phyloP scores from a whole-genome alignment of 2,888 invertebrate genomes.

The Lordiphosa andalusiaca region DNA sequence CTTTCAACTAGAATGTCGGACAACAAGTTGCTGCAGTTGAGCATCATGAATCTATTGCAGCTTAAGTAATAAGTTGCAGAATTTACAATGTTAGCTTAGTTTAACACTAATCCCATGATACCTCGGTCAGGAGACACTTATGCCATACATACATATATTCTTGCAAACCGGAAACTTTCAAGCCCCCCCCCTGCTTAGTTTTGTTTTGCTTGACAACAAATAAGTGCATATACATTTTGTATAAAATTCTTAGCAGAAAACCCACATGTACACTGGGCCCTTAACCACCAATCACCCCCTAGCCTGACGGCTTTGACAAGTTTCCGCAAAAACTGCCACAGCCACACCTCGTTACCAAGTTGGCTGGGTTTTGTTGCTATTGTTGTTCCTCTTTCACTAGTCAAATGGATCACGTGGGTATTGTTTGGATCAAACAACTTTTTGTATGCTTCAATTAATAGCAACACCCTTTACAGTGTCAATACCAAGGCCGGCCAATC shows the following conservation, averaged over 20 bases:
- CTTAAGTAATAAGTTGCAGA: too few relatives aligned
- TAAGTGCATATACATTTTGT: constrained; percentile 35
- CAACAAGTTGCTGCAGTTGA: too few relatives aligned
- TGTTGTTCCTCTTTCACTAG: not conserved
- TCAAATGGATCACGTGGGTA: constrained; percentile 13
- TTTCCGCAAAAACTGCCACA: constrained; percentile 42
- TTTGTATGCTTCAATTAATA: constrained; percentile 13
- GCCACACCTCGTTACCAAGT: constrained; percentile 7
- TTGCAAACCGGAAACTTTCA: constrained; percentile 28
- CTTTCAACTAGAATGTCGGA: too few relatives aligned
- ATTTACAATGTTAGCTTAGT: not conserved
- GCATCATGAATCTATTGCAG: too few relatives aligned
- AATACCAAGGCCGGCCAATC: constrained; percentile 14
- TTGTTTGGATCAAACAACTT: constrained; percentile 12
- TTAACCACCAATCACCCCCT: constrained; percentile 2
- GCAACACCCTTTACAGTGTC: constrained; percentile 9
- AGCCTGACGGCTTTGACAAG: constrained; percentile 17
- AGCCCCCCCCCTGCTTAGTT: constrained; percentile 22
- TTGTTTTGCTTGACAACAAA: constrained; percentile 36
- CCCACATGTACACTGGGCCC: constrained; percentile 51
- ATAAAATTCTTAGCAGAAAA: constrained; percentile 54
- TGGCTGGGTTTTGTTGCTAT: constrained; percentile 3
- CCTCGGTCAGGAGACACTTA: not conserved
- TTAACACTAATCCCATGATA: not conserved
- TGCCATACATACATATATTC: not conserved